Evolutionary conservation across 2,888 invertebrate genomes (phyloP).

Genomic region (Chrysopilus asiliformis): DNA sequence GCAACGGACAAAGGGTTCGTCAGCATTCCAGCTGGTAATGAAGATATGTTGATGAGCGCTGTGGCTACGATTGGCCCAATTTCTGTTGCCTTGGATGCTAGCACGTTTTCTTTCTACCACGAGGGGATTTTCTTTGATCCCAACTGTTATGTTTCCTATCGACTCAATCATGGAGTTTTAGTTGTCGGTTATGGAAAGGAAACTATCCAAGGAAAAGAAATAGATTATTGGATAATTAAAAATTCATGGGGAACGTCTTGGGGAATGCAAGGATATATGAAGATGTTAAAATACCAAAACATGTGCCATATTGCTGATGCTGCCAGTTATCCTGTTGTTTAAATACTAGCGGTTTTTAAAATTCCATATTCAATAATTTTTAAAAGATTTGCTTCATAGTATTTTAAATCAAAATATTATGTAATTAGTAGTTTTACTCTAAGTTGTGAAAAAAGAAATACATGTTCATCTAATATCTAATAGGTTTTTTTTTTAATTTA

Average conservation of each 20-base stretch:
- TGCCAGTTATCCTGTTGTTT: slow-evolving; percentile 25
- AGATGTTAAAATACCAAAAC: slow-evolving; percentile 7
- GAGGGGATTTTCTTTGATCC: too few relatives aligned
- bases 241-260: slow-evolving; percentile 13
- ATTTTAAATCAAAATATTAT: too few relatives aligned
- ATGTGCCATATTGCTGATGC: slow-evolving; percentile 11
- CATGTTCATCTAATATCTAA: too few relatives aligned
- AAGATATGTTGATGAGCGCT: slow-evolving; percentile 52
- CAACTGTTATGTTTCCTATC: slow-evolving; percentile 57
- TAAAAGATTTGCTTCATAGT: too few relatives aligned
- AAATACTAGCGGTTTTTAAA: too few relatives aligned
- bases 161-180: slow-evolving; percentile 56
- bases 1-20: slow-evolving; percentile 61
- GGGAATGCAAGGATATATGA: slow-evolving; percentile 13
- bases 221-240: slow-evolving; percentile 13
- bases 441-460: too few relatives aligned
- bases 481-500: too few relatives aligned
- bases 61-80: slow-evolving; percentile 67
- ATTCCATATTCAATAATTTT: too few relatives aligned
- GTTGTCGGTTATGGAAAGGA: slow-evolving; percentile 10
- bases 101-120: slow-evolving; percentile 65
- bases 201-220: slow-evolving; percentile 1
- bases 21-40: slow-evolving; percentile 53
- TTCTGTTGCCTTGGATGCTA: slow-evolving; percentile 74
- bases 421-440: too few relatives aligned